Evolutionary conservation across 35 echinoderm and acorn worm genomes (phyloP), one percentile per base, ranked within the genome.

Genomic region (Eucidaris tribuloides): DNA sequence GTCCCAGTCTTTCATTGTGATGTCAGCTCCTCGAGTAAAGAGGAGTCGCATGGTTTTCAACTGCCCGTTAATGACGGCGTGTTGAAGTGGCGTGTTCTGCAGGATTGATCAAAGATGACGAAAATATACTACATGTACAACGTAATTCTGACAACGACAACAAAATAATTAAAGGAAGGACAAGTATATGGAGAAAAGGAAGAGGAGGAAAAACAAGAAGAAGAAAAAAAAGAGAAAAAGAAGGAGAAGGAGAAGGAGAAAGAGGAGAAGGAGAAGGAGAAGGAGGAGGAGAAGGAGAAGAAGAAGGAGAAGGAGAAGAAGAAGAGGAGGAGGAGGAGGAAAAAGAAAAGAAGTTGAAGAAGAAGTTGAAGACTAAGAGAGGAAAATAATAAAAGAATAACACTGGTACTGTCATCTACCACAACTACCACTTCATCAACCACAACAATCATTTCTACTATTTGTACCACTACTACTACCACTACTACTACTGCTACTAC

Each of bases 41-140:
- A 80, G 77, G 15, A 80, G 46, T 45, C 38, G 25, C 30, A 80
- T 58, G 24, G 28, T 35, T 46, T 80, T 58, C 7, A 80, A 19
- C 15, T 80, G 77, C 43, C 77, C 77, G n/a, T 80, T 80, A 18
- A 55, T 50, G 54, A 30, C 45, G 28, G 77, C 77, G 9, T 54
- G 54, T 14, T 80, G 77, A 34, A 80, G 77, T 2, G 77, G 77
- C 29, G 77, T 80, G 45, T 50, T 80, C 77, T 80, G 5, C 22
- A 14, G 50, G 13, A 22, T 4, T 14, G 31, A 58, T 74, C 28
- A 22, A 44, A 74, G 23, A 74, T 41, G 7, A 44, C 30, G 56
- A 24, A 59, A 59, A 59, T 22, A 20, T 23, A 59, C 18, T 20
- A 3, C 30, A 59, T 24, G 18, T 59, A 20, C 7, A 59, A 24